Conservation (phyloP, 2,888 invertebrate species). For the Rhabditoides inermis region DNA sequence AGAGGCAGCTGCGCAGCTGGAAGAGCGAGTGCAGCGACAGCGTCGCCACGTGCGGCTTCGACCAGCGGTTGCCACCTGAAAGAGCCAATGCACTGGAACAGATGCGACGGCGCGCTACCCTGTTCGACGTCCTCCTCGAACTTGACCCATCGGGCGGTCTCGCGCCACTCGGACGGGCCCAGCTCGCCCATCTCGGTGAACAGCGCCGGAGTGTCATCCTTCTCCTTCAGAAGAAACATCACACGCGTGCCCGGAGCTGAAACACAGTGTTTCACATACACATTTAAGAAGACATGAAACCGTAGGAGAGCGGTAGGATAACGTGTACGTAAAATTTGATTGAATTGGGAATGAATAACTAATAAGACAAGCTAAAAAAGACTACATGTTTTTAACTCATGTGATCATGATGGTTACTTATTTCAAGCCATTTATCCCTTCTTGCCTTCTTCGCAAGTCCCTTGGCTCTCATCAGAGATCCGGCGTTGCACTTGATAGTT, state of each 20-base stretch:
- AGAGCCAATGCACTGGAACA: no score
- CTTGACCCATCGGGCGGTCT: constrained; percentile 76
- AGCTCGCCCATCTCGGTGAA: constrained; percentile 82
- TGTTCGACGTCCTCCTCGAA: constrained; percentile 81
- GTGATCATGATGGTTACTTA: no score
- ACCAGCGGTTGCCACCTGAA: constrained; percentile 83
- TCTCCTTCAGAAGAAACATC: constrained; percentile 91
- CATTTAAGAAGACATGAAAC: no score
- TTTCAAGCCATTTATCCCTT: no score
- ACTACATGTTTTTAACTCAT: no score
- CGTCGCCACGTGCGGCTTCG: constrained; percentile 84
- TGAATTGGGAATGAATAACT: no score
- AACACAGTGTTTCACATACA: constrained; percentile 10
- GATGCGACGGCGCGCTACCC: constrained; percentile 54
- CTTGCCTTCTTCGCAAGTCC: no score
- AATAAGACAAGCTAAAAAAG: no score
- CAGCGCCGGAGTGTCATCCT: constrained; percentile 67
- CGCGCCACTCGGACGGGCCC: constrained; percentile 88
- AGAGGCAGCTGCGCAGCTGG: constrained; percentile 79
- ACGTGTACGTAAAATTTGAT: no score
- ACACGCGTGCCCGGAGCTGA: constrained; percentile 78
- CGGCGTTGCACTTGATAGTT: no score
- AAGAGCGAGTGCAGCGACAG: constrained; percentile 90
- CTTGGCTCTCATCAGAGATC: no score
- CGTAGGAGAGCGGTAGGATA: no score